Evolutionary conservation across 2,113 vertebrate genomes (phyloP), one percentile per base, ranked within the genome.

Genomic region (Lota lota): DNA sequence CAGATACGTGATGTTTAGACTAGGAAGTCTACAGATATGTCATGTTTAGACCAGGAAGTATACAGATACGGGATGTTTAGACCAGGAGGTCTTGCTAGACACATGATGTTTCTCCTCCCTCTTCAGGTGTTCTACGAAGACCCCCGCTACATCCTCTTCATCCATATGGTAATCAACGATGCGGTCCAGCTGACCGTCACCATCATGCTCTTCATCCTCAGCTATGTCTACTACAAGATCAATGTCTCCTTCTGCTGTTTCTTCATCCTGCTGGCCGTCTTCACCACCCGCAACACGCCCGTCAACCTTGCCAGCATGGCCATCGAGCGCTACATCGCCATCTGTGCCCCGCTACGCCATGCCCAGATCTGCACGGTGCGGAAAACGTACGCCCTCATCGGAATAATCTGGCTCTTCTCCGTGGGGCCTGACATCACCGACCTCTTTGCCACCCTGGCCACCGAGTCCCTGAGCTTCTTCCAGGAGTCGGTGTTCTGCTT

Each of bases 111-210:
- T 1, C 0, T 22, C 20, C 50, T 5, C 53, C 21, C 51, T 72
- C 40, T 66, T 3, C 69, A 88, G 79, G 53, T 36, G 0, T 91
- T 93, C 56, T 85, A 88, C 10, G 85, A 89, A 22, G 87, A 91
- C 75, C 87, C 90, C 15, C 89, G 89, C 21, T 93, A 91, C 75
- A 90, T 93, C 73, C 89, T 92, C 24, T 92, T 92, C 83, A 90
- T 91, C 79, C 91, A 93, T 77, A 92, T 91, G 90, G 90, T 93
- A 65, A 83, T 92, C 12, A 93, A 89, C 10, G 89, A 93, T 1
- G 87, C 67, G 50, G 33, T 93, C 33, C 89, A 90, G 79, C 86
- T 91, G 28, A 90, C 89, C 0, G 76, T 90, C 51, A 88, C 88
- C 36, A 17, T 88, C 68, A 70, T 62, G 0, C 74, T 93, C 1